phyloP scores from a whole-genome alignment of 2,113 vertebrate species.

The Antechinus stuartii region DNA sequence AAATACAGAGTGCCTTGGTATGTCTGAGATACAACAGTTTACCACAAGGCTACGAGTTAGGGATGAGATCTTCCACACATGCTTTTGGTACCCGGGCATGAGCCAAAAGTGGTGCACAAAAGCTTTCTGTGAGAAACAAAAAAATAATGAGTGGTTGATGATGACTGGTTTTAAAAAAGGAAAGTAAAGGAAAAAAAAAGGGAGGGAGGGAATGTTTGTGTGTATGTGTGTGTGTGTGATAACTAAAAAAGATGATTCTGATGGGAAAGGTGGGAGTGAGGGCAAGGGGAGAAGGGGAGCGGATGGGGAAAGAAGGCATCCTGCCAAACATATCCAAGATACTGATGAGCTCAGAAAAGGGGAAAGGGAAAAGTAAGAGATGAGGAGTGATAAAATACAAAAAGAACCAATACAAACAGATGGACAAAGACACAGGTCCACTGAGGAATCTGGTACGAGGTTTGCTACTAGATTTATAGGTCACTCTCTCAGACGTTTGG shows the following conservation, averaged over 20 bases:
- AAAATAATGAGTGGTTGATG: constrained; percentile 69
- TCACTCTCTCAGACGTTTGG: constrained; percentile 97
- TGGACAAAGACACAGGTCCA: constrained; percentile 99
- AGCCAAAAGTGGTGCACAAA: constrained; percentile 92
- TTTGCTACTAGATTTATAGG: constrained; percentile 99
- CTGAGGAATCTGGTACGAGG: constrained; percentile 99
- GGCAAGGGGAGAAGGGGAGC: constrained; percentile 61
- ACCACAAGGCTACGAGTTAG: constrained; percentile 83
- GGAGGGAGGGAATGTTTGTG: no score
- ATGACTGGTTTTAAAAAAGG: constrained; percentile 73
- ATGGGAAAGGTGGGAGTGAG: constrained; percentile 37
- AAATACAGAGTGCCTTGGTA: constrained; percentile 84
- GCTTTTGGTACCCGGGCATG: constrained; percentile 85
- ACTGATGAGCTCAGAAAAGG: constrained; percentile 85
- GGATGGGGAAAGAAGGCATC: constrained; percentile 74
- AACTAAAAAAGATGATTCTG: constrained; percentile 61
- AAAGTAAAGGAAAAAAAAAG: constrained; percentile 52
- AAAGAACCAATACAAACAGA: constrained; percentile 99
- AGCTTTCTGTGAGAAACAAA: constrained; percentile 83
- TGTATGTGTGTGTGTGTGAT: not conserved
- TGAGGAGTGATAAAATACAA: constrained; percentile 90
- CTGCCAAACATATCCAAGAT: constrained; percentile 88
- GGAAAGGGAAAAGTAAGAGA: constrained; percentile 84
- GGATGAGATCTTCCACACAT: constrained; percentile 86
- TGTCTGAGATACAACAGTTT: constrained; percentile 76